These are phyloP conservation scores for Drosophila sproati DNA, from an alignment of 1,140 invertebrate species.

Conservation along the genomic window DNA sequence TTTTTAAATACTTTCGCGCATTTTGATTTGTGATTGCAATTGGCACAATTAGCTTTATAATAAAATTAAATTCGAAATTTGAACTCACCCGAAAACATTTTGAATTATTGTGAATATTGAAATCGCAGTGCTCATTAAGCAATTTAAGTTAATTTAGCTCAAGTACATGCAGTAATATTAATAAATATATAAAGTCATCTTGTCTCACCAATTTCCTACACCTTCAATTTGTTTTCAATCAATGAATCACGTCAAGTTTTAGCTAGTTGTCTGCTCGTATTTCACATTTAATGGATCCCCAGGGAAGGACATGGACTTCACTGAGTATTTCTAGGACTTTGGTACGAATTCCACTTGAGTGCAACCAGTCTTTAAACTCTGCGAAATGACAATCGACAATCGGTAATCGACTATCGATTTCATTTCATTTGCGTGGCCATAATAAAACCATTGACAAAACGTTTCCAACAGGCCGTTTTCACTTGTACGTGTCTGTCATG, in stretches of 20 bases:
- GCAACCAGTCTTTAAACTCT: conserved; percentile 20
- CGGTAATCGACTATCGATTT: conserved; percentile 60
- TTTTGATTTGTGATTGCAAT: too few species aligned
- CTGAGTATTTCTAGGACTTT: neutral
- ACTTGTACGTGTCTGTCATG: conserved; percentile 74
- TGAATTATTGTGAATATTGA: too few species aligned
- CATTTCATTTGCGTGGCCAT: conserved; percentile 44
- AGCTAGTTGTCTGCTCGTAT: conserved; percentile 31
- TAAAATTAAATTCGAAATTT: too few species aligned
- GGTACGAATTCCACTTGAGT: neutral
- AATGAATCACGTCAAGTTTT: conserved; percentile 6
- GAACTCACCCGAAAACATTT: too few species aligned
- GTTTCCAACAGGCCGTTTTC: conserved; percentile 67
- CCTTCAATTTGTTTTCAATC: conserved; percentile 2
- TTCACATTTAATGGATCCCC: conserved; percentile 6
- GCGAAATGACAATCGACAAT: conserved; percentile 39
- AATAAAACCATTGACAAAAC: conserved; percentile 69
- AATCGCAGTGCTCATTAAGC: too few species aligned
- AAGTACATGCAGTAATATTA: neutral
- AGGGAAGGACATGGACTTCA: neutral
- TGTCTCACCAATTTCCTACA: neutral
- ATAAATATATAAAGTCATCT: neutral
- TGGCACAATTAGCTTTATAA: too few species aligned
- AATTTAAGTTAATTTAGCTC: neutral
- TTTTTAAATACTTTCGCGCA: too few species aligned